Conservation (phyloP, 1,140 invertebrate species). For the Ceratoteleas bidentatus region DNA sequence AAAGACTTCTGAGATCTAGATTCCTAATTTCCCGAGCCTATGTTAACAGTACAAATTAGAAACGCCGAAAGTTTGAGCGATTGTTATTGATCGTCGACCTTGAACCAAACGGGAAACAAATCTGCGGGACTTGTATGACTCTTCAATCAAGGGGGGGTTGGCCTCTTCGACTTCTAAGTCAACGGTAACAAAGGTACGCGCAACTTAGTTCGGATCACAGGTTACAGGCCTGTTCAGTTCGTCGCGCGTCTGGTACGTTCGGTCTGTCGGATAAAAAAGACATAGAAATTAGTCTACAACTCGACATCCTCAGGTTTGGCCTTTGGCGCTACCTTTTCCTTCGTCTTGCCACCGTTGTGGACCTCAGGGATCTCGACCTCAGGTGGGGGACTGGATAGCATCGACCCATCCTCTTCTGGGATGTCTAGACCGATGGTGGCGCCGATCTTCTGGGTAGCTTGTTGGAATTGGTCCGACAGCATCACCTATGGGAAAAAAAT, state of each 20-base stretch:
- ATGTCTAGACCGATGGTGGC: conserved; percentile 91
- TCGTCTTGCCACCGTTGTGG: conserved; percentile 65
- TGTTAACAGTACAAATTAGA: conserved; percentile 47
- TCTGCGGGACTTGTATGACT: conserved; percentile 50
- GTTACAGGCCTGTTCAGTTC: no score
- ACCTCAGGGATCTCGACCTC: conserved; percentile 74
- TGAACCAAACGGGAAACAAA: conserved; percentile 5
- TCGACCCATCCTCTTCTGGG: conserved; percentile 84
- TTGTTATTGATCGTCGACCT: conserved; percentile 10
- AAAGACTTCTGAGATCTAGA: conserved; percentile 61
- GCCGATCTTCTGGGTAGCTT: conserved; percentile 92
- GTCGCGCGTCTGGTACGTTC: no score
- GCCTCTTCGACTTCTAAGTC: neutral
- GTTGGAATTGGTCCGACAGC: conserved; percentile 90
- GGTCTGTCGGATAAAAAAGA: no score
- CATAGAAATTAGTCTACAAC: conserved; percentile 18
- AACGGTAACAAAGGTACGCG: no score
- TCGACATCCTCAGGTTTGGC: conserved; percentile 71
- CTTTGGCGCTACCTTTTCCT: conserved; percentile 72
- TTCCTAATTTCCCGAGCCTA: conserved; percentile 26
- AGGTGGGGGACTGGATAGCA: conserved; percentile 68
- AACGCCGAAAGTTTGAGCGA: conserved; percentile 38
- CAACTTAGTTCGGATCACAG: no score
- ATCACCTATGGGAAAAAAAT: no score
- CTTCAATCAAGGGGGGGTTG: no score